These are phyloP conservation scores for Fragum fragum DNA, from an alignment of 2,888 invertebrate genomes.

Conservation along the genomic window DNA sequence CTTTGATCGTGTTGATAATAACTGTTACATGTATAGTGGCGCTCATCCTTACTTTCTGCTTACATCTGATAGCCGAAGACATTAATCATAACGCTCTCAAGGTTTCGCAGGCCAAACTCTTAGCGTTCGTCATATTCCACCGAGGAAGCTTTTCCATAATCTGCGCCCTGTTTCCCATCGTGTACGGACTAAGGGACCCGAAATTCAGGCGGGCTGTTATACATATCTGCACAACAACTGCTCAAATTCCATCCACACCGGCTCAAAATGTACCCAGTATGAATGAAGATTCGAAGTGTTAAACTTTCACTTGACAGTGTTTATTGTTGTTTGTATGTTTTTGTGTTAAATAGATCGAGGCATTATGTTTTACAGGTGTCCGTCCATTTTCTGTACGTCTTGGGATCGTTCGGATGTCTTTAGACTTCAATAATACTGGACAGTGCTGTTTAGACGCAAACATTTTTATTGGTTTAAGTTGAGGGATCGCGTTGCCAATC, in stretches of 20 bases:
- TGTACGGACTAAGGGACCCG: conserved; percentile 59
- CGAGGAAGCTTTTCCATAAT: conserved; percentile 67
- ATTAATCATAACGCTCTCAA: conserved; percentile 45
- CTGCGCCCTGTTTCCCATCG: conserved; percentile 63
- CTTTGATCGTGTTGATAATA: conserved; percentile 62
- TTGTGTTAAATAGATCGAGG: too few species aligned
- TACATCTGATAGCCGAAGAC: conserved; percentile 58
- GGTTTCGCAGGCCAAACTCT: conserved; percentile 34
- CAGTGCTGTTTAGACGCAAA: too few species aligned
- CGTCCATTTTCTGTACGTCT: too few species aligned
- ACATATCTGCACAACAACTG: conserved; percentile 34
- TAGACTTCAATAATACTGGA: too few species aligned
- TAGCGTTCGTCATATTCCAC: conserved; percentile 65
- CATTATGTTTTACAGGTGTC: too few species aligned
- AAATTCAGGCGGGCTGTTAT: conserved; percentile 55
- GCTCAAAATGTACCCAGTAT: conserved; percentile 10
- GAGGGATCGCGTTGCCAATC: too few species aligned
- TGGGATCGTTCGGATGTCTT: too few species aligned
- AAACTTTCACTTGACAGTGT: conserved; percentile 38
- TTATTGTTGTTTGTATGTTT: too few species aligned
- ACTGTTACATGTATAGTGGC: conserved; percentile 63
- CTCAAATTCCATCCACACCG: conserved; percentile 10
- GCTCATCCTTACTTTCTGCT: conserved; percentile 57
- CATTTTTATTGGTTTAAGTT: too few species aligned
- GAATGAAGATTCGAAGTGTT: conserved; percentile 18